Evolutionary conservation across 2,888 invertebrate genomes (phyloP).

Genomic region (Malthinus flaveolus): DNA sequence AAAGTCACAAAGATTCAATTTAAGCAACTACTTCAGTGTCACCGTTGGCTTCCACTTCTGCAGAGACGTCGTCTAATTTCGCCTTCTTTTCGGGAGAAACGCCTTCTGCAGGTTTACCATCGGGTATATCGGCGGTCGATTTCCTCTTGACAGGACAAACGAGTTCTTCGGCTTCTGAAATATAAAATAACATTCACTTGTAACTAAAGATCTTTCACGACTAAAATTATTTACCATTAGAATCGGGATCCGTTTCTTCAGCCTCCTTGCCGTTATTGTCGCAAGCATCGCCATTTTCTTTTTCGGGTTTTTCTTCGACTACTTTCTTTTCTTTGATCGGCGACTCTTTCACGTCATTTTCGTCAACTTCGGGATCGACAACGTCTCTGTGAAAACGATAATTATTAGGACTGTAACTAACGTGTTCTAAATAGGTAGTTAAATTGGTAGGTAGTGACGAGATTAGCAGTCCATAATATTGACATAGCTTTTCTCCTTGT

Average conservation of each 20-base stretch:
- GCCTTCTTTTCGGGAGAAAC: conserved; percentile 74
- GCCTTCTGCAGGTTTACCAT: conserved; percentile 57
- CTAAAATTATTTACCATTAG: conserved; percentile 41
- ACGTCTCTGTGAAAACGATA: conserved; percentile 8
- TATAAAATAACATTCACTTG: background rate
- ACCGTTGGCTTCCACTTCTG: conserved; percentile 60
- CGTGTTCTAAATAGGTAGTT: no score
- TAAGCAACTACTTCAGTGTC: conserved; percentile 63
- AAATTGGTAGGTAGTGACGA: no score
- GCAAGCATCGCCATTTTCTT: conserved; percentile 54
- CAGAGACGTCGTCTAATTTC: conserved; percentile 66
- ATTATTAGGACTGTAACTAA: no score
- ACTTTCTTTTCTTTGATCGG: conserved; percentile 54
- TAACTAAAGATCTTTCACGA: background rate
- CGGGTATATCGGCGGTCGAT: conserved; percentile 60
- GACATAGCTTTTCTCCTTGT: no score
- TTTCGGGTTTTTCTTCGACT: conserved; percentile 52
- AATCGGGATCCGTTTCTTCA: conserved; percentile 51
- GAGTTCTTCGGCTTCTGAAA: conserved; percentile 13
- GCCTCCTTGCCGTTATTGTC: conserved; percentile 54
- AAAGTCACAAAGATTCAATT: conserved; percentile 36
- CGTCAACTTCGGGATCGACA: conserved; percentile 34
- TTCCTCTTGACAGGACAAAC: conserved; percentile 64
- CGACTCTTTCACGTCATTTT: conserved; percentile 41
- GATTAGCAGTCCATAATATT: no score